Evolutionary conservation across 1,140 invertebrate genomes (phyloP).

Genomic region (Chionoecetes opilio): DNA sequence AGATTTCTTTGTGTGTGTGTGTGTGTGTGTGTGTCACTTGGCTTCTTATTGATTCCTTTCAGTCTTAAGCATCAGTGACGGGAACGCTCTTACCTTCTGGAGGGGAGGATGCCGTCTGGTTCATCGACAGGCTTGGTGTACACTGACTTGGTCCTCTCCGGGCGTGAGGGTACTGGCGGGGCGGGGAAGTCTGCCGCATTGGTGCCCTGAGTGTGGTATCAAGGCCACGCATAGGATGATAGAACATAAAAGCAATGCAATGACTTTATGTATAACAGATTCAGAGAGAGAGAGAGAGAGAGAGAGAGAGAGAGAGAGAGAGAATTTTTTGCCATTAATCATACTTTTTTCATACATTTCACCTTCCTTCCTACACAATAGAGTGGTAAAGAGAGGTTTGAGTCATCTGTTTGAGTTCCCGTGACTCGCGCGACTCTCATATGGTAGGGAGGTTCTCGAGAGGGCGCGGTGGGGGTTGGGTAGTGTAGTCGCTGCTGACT

Average conservation of each 20-base stretch:
- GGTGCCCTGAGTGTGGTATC: no score
- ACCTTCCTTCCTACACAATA: no score
- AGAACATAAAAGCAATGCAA: no score
- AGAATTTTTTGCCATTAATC: neutral
- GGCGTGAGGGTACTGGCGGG: conserved; percentile 95
- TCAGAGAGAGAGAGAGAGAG: neutral
- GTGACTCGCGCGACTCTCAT: conserved; percentile 39
- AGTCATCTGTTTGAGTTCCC: neutral
- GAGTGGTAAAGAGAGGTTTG: no score
- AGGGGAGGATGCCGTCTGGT: conserved; percentile 84
- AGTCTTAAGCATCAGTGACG: neutral
- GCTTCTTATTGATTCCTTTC: neutral
- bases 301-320: neutral
- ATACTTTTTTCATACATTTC: no score
- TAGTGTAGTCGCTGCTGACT: neutral
- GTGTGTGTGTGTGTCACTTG: neutral
- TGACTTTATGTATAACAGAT: no score
- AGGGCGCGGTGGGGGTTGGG: neutral
- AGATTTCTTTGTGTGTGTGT: neutral
- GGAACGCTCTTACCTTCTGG: neutral
- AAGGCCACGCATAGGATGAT: no score
- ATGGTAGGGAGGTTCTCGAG: conserved; percentile 49
- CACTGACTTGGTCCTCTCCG: conserved; percentile 99
- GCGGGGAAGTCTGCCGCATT: conserved; percentile 84
- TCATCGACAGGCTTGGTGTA: conserved; percentile 99